Conservation (phyloP, 2,797 vertebrate genomes). For the Tokudaia tokunoshimensis region DNA sequence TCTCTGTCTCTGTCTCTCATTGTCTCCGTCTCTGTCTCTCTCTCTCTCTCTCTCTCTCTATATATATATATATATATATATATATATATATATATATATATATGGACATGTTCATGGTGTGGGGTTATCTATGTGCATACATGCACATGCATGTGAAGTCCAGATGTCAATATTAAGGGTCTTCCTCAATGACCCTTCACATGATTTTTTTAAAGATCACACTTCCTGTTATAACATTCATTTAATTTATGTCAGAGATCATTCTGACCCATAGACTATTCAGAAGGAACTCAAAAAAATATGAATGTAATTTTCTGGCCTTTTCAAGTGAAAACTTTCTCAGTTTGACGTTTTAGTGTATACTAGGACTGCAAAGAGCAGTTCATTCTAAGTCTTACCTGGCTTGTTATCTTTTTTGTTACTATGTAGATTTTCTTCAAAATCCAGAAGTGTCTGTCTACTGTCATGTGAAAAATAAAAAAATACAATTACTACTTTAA, state of each 20-base stretch:
- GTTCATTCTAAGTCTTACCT: not conserved
- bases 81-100: not conserved
- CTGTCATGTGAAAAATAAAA: not conserved
- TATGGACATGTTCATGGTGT: not conserved
- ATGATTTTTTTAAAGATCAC: not conserved
- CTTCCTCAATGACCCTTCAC: not conserved
- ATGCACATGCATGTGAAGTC: not conserved
- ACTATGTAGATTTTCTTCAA: not conserved
- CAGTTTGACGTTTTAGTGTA: not conserved
- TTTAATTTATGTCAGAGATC: not conserved
- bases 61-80: no score
- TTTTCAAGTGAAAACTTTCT: not conserved
- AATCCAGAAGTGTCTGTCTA: not conserved
- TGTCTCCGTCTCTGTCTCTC: no score
- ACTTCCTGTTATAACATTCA: not conserved
- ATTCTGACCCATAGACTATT: not conserved
- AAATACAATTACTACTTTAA: not conserved
- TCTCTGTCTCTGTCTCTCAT: not conserved
- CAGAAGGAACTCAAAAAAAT: not conserved
- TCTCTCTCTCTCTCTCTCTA: no score
- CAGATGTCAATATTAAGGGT: not conserved
- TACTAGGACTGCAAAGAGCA: not conserved
- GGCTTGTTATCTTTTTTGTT: not conserved
- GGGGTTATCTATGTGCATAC: not conserved
- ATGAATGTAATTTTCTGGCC: not conserved